Evolutionary conservation across 2,888 invertebrate species (phyloP), one percentile per base, ranked within the genome.

Genomic region (Drosophila nigricruria): DNA sequence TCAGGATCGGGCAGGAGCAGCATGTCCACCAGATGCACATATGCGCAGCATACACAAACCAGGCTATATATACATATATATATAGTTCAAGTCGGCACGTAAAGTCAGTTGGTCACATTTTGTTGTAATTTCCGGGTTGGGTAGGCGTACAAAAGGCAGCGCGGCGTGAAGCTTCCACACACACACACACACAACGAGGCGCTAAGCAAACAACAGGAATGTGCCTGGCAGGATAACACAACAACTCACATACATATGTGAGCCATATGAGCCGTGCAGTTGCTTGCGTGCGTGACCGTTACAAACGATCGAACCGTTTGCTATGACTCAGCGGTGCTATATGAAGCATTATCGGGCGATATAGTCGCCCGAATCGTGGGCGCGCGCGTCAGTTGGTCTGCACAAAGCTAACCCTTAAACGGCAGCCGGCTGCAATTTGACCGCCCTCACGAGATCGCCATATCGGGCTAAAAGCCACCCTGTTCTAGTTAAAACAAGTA

Each of bases 261-360:
- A 49, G 61, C 64, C 86, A 87, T 70, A 69, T 85, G 88, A 77
- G 72, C 27, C 64, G 14, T 23, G 36, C 32, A 66, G 70, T 66
- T 79, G 77, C 77, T 81, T 74, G 77, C 83, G 83, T 84, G 83
- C 87, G 75, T 87, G 84, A 87, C 84, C 88, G 85, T 87, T 84
- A 84, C 80, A 75, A 86, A 85, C 56, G 14, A 20, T 6, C 56
- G 42, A 53, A 3, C 53, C 42, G 42, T 20, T 47, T 47, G 45
- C 42, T 47, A 62, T 74, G 80, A 83, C 67, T 82, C 82, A 78
- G 75, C 70, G 69, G 84, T 83, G 83, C 85, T 74, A 80, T 84
- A 75, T 82, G 77, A 47, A 27, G 43, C 64, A 68, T 60, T 69
- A 68, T 70, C 56, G 47, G 36, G 4, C 9, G 18, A 27, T 47